phyloP scores from a whole-genome alignment of 2,113 vertebrate genomes.

The Oncorhynchus masou region DNA sequence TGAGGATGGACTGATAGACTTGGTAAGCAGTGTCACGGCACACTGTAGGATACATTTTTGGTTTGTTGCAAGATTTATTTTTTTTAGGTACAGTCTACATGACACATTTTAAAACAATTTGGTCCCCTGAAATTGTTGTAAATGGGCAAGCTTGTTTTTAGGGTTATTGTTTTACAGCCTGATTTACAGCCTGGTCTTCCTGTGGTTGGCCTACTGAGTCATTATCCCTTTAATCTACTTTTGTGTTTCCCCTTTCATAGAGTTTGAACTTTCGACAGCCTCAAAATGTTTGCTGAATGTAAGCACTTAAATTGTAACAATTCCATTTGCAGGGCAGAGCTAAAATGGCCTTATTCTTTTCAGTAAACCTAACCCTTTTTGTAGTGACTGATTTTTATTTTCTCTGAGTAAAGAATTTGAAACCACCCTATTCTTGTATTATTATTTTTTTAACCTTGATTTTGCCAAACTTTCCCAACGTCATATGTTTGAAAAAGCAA shows the following conservation, averaged over 20 bases:
- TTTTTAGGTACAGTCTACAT: background rate
- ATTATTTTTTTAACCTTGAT: background rate
- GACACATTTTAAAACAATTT: background rate
- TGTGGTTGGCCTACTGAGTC: background rate
- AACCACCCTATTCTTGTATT: background rate
- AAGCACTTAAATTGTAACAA: background rate
- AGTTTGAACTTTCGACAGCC: background rate
- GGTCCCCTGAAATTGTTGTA: background rate
- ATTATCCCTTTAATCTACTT: background rate
- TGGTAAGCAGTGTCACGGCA: background rate
- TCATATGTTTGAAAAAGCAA: too few relatives aligned
- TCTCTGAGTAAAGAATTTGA: background rate
- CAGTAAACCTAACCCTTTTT: background rate
- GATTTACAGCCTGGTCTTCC: too few relatives aligned
- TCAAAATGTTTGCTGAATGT: background rate
- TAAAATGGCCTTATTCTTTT: background rate
- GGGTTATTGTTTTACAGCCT: background rate
- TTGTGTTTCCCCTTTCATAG: too few relatives aligned
- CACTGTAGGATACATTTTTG: too few relatives aligned
- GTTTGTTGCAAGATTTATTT: too few relatives aligned
- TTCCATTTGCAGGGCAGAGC: background rate
- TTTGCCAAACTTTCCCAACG: background rate
- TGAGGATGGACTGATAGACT: background rate
- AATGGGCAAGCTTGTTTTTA: background rate
- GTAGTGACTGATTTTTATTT: background rate